Evolutionary conservation across 30 jellyfish, hydroid and myxozoan genomes (phyloP), one percentile per base, ranked within the genome.

Genomic region (Hydractinia echinata): DNA sequence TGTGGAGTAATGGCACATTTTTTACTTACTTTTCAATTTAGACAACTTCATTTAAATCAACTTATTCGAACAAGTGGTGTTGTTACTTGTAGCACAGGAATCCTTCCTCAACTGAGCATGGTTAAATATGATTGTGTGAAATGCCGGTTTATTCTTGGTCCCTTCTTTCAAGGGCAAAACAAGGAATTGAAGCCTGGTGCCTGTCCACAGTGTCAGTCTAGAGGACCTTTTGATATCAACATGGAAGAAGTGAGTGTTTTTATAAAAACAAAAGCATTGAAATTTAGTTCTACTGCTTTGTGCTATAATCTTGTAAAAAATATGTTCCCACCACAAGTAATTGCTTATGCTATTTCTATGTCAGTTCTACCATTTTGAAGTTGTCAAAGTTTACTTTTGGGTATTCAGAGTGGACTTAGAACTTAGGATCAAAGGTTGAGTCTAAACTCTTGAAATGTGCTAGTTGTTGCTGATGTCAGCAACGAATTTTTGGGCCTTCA

Each of bases 141-240:
- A 74, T 94, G 99, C 84, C 82, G 86, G 13, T 87, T 87, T 70
- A 64, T 87, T 21, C 84, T 94, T 56, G 99, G 99, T 16, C 99
- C 99, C 13, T 94, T 94, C 88, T 94, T 94, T 56, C 99, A 94
- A 73, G 96, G 96, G 11, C 96, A 88, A 77, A 82, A 85, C 62
- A 56, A 83, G 10, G 99, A 94, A 88, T 90, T 94, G 39, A 87
- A 66, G 62, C 99, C 99, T 8, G 99, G 99, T 6, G 77, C 96
- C 4, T 94, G 99, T 51, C 99, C 99, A 8, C 95, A 94, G 73
- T 94, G 99, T 60, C 99, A 94, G 74, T 94, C 99, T 1, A 82
- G 96, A 71, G 99, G 99, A 15, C 99, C 99, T 4, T 94, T 94
- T 82, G 99, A 94, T 66, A 76, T 94, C 83, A 94, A 94, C 72